Evolutionary conservation across 30 jellyfish, hydroid and myxozoan species (phyloP).

Genomic region (Cassiopea andromeda): DNA sequence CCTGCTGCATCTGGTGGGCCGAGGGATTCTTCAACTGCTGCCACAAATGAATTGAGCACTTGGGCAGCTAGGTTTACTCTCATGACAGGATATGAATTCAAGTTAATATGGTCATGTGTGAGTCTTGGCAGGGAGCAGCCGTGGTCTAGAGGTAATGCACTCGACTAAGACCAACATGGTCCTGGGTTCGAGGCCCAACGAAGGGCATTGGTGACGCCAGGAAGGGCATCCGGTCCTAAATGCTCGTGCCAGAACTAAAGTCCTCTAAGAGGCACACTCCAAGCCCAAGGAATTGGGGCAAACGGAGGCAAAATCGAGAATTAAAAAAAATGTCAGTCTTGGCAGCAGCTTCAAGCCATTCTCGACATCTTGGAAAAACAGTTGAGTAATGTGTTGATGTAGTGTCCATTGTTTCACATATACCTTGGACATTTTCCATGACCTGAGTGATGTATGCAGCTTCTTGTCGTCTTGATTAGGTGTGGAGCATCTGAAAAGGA

Average conservation of each 20-base stretch:
- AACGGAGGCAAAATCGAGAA: no score
- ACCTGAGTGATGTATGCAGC: constrained; percentile 55
- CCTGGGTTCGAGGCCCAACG: no score
- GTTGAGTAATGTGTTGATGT: constrained; percentile 24
- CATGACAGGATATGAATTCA: constrained; percentile 49
- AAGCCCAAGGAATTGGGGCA: no score
- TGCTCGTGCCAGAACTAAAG: no score
- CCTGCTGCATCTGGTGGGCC: constrained; percentile 2
- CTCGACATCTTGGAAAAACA: constrained; percentile 12
- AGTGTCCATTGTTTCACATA: constrained; percentile 52
- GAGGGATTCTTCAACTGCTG: background rate
- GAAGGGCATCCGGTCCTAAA: no score
- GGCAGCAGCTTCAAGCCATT: constrained; percentile 51
- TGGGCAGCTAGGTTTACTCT: constrained; percentile 59
- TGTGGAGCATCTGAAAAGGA: constrained; percentile 66
- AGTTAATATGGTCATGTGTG: constrained; percentile 55
- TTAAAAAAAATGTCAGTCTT: no score
- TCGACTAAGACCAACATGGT: no score
- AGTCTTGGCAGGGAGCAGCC: no score
- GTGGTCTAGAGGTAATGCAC: no score
- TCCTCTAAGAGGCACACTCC: no score
- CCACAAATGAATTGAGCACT: constrained; percentile 12
- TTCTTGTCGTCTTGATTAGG: constrained; percentile 53
- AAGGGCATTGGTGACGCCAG: no score
- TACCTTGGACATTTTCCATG: constrained; percentile 21